phyloP scores from a whole-genome alignment of 2,113 vertebrate genomes.

The Sinocyclocheilus anophthalmus region DNA sequence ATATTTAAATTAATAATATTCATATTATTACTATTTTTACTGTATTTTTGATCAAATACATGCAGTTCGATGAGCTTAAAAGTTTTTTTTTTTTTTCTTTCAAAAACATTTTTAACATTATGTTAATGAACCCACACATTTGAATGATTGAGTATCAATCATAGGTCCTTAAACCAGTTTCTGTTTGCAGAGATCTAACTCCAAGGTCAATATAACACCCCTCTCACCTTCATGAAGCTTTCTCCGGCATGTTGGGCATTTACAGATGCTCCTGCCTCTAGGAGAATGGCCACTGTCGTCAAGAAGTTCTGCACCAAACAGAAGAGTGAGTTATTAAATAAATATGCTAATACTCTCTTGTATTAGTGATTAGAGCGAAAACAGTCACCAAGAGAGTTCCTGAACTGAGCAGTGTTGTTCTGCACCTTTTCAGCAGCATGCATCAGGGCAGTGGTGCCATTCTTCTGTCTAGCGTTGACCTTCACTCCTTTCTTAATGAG shows the following conservation, averaged over 20 bases:
- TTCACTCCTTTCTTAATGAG: conserved; percentile 92
- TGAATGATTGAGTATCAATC: neutral
- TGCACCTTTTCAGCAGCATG: conserved; percentile 94
- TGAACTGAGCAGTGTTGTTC: neutral
- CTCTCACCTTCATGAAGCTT: conserved; percentile 94
- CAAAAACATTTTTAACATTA: too few species aligned
- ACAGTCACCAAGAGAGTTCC: neutral
- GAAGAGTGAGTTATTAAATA: neutral
- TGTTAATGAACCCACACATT: neutral
- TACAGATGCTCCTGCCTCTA: conserved; percentile 92
- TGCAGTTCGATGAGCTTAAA: neutral
- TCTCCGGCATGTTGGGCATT: conserved; percentile 95
- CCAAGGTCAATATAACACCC: neutral
- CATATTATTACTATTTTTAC: neutral
- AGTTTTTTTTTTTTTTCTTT: neutral
- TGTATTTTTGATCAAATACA: neutral
- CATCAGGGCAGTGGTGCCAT: conserved; percentile 93
- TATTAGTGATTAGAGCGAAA: neutral
- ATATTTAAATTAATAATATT: neutral
- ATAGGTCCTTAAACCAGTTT: neutral
- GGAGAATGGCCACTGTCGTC: conserved; percentile 91
- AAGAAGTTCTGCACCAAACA: conserved; percentile 83
- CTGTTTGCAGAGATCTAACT: neutral
- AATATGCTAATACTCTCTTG: neutral
- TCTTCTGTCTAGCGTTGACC: conserved; percentile 90